Base-by-base conservation (phyloP, 2,113 vertebrate genomes). In the Chitala chitala region DNA sequence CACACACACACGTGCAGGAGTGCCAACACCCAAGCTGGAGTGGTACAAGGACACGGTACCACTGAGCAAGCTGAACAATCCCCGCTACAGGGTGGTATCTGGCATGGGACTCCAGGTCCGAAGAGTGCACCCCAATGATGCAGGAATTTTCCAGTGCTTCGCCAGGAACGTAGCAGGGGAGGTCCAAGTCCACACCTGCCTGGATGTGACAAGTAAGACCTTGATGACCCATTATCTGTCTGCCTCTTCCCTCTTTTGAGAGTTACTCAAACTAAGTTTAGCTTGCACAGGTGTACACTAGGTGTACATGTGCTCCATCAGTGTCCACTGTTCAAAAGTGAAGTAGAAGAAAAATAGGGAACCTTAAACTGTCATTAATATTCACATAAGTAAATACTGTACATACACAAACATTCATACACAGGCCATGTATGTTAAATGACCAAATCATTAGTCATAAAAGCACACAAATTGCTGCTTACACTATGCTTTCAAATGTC, bases 91-190 rank as follows among this genome's bases (percentile, higher is more conserved):
- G 78, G 86, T 92, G 7, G 89, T 88, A 1, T 40, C 89, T 3
- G 91, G 90, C 0, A 82, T 89, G 0, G 92, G 88, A 42, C 87
- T 98, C 78, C 93, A 87, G 13, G 89, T 98, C 74, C 90, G 89
- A 10, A 77, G 84, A 51, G 87, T 93, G 69, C 89, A 83, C 53
- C 92, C 93, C 0, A 89, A 88, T 13, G 96, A 98, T 0, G 92
- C 92, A 0, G 96, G 96, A 33, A 92, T 96, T 82, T 98, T 94
- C 85, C 96, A 98, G 87, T 98, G 96, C 75, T 91, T 98, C 1
- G 95, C 94, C 26, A 91, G 87, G 64, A 98, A 91, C 13, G 83
- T 81, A 3, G 95, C 90, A 0, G 96, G 96, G 72, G 94, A 98
- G 83, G 82, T 84, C 29, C 93, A 96, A 72, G 91, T 90, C 0